Evolutionary conservation across 2,888 invertebrate genomes (phyloP).

Genomic region (Eremobia ochroleuca): DNA sequence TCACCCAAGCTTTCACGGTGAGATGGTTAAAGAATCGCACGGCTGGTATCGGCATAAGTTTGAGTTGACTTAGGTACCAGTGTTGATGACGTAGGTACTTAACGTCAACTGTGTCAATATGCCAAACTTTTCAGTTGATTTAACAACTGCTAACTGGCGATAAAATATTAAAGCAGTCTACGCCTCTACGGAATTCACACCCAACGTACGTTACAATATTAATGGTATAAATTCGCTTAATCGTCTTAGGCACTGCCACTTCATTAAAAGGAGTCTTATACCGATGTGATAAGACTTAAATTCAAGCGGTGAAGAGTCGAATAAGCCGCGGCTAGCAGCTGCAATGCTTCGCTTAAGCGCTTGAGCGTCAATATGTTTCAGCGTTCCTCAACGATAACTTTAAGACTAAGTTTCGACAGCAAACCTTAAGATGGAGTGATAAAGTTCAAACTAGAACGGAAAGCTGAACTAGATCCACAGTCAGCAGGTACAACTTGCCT

Average conservation of each 20-base stretch:
- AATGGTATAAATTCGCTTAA: constrained; percentile 55
- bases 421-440: constrained; percentile 40
- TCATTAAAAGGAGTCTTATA: constrained; percentile 31
- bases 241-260: constrained; percentile 34
- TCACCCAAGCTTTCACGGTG: too few relatives aligned
- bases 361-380: constrained; percentile 61
- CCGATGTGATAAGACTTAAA: constrained; percentile 37
- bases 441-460: constrained; percentile 50
- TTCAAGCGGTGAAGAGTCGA: constrained; percentile 23
- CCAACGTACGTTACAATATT: constrained; percentile 52
- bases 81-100: neutral
- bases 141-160: constrained; percentile 35
- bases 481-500: constrained; percentile 28
- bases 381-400: constrained; percentile 45
- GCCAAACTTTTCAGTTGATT: constrained; percentile 38
- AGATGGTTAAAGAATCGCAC: too few relatives aligned
- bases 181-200: constrained; percentile 25
- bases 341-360: constrained; percentile 60
- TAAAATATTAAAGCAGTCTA: constrained; percentile 50
- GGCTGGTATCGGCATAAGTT: too few relatives aligned
- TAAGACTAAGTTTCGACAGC: constrained; percentile 35
- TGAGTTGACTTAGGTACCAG: neutral
- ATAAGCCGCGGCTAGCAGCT: constrained; percentile 55
- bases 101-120: constrained; percentile 5
- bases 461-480: constrained; percentile 24